Base-by-base conservation (phyloP, 2,113 vertebrate species). In the Falco punctatus region DNA sequence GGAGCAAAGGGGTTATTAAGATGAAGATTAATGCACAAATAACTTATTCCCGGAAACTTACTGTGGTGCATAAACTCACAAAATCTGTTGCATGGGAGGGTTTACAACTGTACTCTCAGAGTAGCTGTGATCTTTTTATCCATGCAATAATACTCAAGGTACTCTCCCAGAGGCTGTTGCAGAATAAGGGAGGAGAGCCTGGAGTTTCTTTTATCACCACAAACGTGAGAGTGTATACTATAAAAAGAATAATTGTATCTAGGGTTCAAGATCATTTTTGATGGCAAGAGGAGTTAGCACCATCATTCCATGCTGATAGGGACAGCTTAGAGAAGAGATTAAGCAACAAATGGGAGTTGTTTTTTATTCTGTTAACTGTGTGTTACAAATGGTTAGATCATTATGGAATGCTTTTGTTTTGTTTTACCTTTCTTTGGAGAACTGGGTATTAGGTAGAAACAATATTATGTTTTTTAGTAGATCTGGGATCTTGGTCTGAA, bases 1-100 rank as follows among this genome's bases (percentile, higher is more conserved):
- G 84, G 74, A 90, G 72, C 73, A 80, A 90, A 88, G 73, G 40
- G 86, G 66, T 89, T 96, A 92, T 87, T 84, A 91, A 91, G 80
- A 82, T 89, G 83, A 94, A 94, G 62, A 95, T 82, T 90, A 96
- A 93, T 91, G n/a, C 81, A 82, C 58, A 93, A 90, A 96, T 94
- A 95, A 75, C 82, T 94, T 93, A 81, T 89, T 95, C 88, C 92
- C 95, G 61, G 88, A 96, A 81, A 81, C 78, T 90, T 96, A 66
- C 55, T 84, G 27, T 77, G 82, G 65, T 93, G 87, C 92, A 86
- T 89, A 81, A 88, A 90, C 86, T 95, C 72, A 49, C 69, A 79
- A 77, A 95, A 84, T 67, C 88, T 92, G 87, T 88, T 95, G 80
- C 49, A 72, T 67, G 62, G 82, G 42, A 88, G 48, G 44, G 57